phyloP scores from a whole-genome alignment of 1,140 invertebrate species.

The Plodia interpunctella region DNA sequence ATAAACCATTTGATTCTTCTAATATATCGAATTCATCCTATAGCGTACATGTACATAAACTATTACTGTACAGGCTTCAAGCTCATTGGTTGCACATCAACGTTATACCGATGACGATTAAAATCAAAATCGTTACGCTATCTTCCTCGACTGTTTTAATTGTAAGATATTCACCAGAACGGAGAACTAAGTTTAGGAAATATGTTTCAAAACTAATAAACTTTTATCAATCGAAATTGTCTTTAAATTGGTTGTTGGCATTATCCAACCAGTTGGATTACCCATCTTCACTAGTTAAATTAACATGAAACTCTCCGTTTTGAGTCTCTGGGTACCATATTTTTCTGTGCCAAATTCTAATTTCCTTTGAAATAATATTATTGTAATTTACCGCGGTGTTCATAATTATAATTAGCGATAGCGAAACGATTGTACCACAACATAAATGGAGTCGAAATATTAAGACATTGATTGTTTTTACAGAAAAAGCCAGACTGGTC shows the following conservation, averaged over 20 bases:
- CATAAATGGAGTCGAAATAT: neutral
- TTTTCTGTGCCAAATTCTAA: no score
- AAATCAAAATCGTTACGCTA: neutral
- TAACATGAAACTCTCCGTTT: no score
- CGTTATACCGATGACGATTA: neutral
- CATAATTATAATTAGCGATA: neutral
- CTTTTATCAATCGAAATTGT: no score
- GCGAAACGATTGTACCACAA: neutral
- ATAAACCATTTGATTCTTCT: conserved; percentile 7
- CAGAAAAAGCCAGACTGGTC: conserved; percentile 95
- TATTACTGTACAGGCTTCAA: conserved; percentile 10
- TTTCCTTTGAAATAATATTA: no score
- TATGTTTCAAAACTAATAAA: no score
- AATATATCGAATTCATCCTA: neutral
- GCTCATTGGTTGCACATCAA: neutral
- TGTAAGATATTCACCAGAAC: neutral
- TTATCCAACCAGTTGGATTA: no score
- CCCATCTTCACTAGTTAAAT: no score
- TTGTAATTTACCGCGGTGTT: no score
- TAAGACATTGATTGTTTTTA: conserved; percentile 53
- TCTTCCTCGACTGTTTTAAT: neutral
- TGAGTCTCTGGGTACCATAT: no score
- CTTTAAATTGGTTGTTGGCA: no score
- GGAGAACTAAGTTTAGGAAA: no score
- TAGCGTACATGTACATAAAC: conserved; percentile 7